A percentile compares a stretch with the other conserved stretches of the same genome.
phyloP scores from a whole-genome alignment of 2,888 invertebrate species.

The Coremacera marginata region DNA sequence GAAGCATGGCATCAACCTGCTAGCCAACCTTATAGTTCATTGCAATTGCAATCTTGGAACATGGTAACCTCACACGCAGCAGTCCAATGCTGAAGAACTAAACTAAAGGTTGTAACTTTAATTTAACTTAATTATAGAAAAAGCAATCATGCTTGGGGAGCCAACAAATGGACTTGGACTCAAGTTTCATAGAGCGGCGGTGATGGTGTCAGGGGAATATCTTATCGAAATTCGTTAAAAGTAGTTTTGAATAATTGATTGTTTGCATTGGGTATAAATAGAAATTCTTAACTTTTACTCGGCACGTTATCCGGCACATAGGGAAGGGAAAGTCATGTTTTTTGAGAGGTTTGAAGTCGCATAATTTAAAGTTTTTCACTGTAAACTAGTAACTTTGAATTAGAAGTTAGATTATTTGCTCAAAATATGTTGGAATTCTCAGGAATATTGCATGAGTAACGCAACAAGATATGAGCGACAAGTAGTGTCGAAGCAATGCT shows the following conservation, averaged over 20 bases:
- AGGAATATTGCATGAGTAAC: background rate
- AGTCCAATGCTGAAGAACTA: background rate
- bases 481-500: no score
- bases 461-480: no score
- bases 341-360: no score
- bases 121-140: slow-evolving; percentile 5
- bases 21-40: background rate
- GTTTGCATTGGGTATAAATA: background rate
- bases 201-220: background rate
- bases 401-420: background rate
- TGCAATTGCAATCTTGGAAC: background rate
- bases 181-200: background rate
- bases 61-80: background rate
- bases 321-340: no score
- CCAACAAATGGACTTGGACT: background rate
- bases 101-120: background rate
- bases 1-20: background rate
- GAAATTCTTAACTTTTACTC: background rate
- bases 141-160: background rate
- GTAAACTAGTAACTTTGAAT: no score
- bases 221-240: slow-evolving; percentile 10
- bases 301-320: background rate
- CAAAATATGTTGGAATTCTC: slow-evolving; percentile 1
- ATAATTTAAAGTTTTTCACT: no score
- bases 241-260: slow-evolving; percentile 22